Evolutionary conservation across 2,113 vertebrate species (phyloP), one percentile per base, ranked within the genome.

Genomic region (Channa argus): DNA sequence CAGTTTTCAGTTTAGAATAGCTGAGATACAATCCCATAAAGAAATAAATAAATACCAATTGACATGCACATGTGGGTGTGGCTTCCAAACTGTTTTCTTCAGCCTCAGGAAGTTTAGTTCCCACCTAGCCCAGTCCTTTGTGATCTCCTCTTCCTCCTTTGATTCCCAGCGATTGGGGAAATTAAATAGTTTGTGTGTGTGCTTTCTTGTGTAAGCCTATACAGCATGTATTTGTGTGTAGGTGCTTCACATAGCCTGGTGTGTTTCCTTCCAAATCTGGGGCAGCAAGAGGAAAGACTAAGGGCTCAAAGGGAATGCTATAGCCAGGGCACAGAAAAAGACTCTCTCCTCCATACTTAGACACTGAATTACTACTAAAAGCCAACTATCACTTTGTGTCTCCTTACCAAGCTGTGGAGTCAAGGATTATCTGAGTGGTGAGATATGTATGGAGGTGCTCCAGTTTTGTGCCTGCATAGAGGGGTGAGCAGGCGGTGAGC

Each of bases 381-480:
- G 53, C 75, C 38, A 69, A 74, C 76, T 36, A 74, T 68, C 51
- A 49, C 64, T 80, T 67, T 68, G 59, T 71, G 68, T 76, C 34
- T 79, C 69, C 59, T 56, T 46, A 62, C 6, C 49, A 71, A 83
- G 65, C 60, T 54, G 67, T 79, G 63, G 54, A 63, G 50, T 62
- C 78, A 62, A 82, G 54, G 24, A 76, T 63, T 64, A 86, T 82
- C 73, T 79, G 67, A 71, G 67, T 37, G 24, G 8, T 61, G 66
- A 60, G 71, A 56, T 8, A 46, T 74, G 68, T 66, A 24, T 81
- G 74, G 71, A 79, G 74, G 77, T 71, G 79, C 67, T 87, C 82
- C 72, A 82, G 74, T 81, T 88, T 88, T 65, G 76, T 71, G 68
- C 49, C 79, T 77, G 80, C 54, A 64, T 71, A 76, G 75, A 79